Evolutionary conservation across 2,888 invertebrate genomes (phyloP).

Genomic region (Chorisops tibialis): DNA sequence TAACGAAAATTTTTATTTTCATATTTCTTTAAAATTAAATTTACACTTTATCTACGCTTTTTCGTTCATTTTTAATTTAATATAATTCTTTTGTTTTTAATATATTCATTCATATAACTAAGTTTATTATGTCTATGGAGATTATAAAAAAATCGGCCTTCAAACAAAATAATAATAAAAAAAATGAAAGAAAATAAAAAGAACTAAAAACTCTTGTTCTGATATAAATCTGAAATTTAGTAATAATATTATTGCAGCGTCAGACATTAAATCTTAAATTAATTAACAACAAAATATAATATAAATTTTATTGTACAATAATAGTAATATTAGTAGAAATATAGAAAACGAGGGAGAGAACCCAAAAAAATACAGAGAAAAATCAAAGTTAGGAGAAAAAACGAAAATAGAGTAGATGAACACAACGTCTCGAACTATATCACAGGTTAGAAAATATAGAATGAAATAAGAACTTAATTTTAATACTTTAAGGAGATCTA

Average conservation of each 20-base stretch:
- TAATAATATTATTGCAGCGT: conserved; percentile 13
- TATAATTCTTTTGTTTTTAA: conserved; percentile 16
- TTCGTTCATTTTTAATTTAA: conserved; percentile 22
- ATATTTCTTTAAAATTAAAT: conserved; percentile 26
- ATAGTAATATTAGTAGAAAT: not conserved
- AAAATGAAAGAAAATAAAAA: not conserved
- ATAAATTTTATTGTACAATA: not conserved
- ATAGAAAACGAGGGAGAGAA: not conserved
- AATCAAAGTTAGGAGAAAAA: not conserved
- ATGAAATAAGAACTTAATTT: not conserved
- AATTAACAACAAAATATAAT: conserved; percentile 3
- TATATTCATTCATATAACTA: conserved; percentile 10
- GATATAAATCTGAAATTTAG: conserved; percentile 2
- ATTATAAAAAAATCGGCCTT: conserved; percentile 3
- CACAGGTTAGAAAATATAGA: conserved; percentile 11
- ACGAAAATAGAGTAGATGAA: not conserved
- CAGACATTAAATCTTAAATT: conserved; percentile 3
- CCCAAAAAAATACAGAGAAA: not conserved
- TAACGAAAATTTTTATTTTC: conserved; percentile 32
- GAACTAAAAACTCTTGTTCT: conserved; percentile 6
- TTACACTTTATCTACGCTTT: conserved; percentile 32
- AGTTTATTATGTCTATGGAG: not conserved
- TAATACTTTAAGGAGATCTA: too few species aligned
- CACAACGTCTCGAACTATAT: conserved; percentile 6
- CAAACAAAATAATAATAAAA: too few species aligned